Evolutionary conservation across 1,140 invertebrate species (phyloP), one percentile per base, ranked within the genome.

Genomic region (Latrodectus geometricus): DNA sequence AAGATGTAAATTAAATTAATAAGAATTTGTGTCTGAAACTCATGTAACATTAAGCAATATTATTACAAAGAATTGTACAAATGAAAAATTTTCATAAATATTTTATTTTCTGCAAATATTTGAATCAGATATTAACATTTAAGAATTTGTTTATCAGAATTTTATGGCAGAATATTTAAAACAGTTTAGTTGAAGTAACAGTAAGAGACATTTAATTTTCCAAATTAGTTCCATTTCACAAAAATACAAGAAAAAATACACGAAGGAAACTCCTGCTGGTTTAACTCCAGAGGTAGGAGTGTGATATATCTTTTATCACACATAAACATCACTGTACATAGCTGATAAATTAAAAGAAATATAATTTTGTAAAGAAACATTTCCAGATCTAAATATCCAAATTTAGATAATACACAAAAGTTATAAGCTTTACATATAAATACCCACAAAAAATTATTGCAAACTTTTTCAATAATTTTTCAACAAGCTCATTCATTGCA

Each of bases 21-120:
- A 35, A 35, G 35, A 35, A 35, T 1, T 35, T 35, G 5, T 35
- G 35, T 3, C 5, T 35, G 35, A 1, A 35, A 35, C 35, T 3
- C 35, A 3, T 35, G 35, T 35, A 35, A 35, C 5, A 35, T 35
- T 35, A 35, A 35, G 35, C 5, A 35, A 35, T 35, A 35, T 5
- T 35, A 35, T 35, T 35, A 35, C 35, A 35, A 35, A 35, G 35
- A 35, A 35, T 5, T 35, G 5, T 35, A 35, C 35, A 35, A 35
- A 35, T 35, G 35, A 35, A 35, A 35, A 35, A 5, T 35, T 35
- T 35, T 35, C 35, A 61, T 61, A 14, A 11, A 77, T 15, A 56
- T 74, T 77, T 77, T 54, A 54, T 77, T 77, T 77, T 61, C 48
- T 75, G 15, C n/a, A 77, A 61, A 77, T 77, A 54, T 61, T 17